phyloP scores from a whole-genome alignment of 2,797 vertebrate genomes.

The Silurus aristotelis region DNA sequence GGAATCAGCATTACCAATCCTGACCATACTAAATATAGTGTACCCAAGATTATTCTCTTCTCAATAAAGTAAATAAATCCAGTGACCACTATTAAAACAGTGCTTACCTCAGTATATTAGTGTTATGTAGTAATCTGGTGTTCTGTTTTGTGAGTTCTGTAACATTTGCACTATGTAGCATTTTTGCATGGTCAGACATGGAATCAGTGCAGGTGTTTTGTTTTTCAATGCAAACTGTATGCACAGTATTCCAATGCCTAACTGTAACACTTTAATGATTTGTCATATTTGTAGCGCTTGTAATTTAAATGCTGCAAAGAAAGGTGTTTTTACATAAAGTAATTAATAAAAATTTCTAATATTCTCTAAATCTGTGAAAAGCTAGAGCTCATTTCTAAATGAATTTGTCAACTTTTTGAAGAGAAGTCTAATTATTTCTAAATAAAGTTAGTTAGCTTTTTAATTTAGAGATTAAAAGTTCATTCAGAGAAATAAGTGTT shows the following conservation, averaged over 20 bases:
- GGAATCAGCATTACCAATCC: neutral
- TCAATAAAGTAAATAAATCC: neutral
- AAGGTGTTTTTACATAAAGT: neutral
- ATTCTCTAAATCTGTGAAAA: neutral
- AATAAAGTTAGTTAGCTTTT: neutral
- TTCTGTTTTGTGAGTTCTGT: neutral
- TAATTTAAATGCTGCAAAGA: slow-evolving; percentile 8
- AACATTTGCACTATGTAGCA: neutral
- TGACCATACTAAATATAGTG: slow-evolving; percentile 4
- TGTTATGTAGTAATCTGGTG: neutral
- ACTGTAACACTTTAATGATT: neutral
- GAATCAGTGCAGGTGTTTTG: neutral
- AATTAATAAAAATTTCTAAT: neutral
- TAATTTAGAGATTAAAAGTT: neutral
- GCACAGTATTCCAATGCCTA: too few relatives aligned
- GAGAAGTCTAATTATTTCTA: neutral
- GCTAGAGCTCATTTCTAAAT: slow-evolving; percentile 10
- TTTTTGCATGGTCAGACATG: neutral
- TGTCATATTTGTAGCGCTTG: neutral
- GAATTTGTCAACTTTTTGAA: neutral
- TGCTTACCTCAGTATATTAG: neutral
- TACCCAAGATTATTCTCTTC: neutral
- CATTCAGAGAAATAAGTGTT: neutral
- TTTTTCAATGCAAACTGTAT: neutral
- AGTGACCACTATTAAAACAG: neutral